Base-by-base conservation (phyloP, 2,888 invertebrate species). In the Drosophila falleni region DNA sequence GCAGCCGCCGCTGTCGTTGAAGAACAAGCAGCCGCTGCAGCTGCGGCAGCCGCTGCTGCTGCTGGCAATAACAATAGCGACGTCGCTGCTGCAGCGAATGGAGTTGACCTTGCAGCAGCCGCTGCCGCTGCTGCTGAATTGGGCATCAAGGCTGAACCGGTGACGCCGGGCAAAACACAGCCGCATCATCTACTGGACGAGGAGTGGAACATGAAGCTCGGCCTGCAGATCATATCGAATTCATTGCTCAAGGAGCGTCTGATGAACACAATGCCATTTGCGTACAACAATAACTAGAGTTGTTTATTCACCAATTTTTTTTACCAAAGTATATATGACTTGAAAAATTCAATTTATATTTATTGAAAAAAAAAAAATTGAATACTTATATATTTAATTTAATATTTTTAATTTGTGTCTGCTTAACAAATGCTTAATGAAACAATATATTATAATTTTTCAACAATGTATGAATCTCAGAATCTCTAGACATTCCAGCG, bases 191-290 rank as follows among this genome's bases (percentile, higher is more conserved):
- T 91, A 67, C 76, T 91, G 63, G 91, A 90, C 69, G 92, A 92
- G 63, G 92, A 92, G 67, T 92, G 92, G 92, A 92, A 93, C 81
- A 92, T 92, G 92, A 93, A 92, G 84, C 82, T 92, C 41, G 92
- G 93, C 73, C 87, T 92, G 80, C 93, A 93, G 79, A 83, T 92
- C 53, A 92, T 92, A 68, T 92, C 92, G 56, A 92, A 92, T 87
- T 92, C 92, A 41, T 85, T 92, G 81, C 90, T 92, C 72, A 92
- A 92, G 81, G 93, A 92, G 82, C 91, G 93, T 33, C 78, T 92
- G 53, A 88, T 93, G 84, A 92, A 92, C 75, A 91, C 91, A 19
- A 91, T 93, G 90, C 93, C 92, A 80, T 92, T 91, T 84, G 90
- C 92, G 50, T 92, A 92, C 74, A 92, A 93, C 81, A 92, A 93